These are phyloP conservation scores for Parelbella ahira DNA, from an alignment of 2,888 invertebrate genomes.

Conservation along the genomic window DNA sequence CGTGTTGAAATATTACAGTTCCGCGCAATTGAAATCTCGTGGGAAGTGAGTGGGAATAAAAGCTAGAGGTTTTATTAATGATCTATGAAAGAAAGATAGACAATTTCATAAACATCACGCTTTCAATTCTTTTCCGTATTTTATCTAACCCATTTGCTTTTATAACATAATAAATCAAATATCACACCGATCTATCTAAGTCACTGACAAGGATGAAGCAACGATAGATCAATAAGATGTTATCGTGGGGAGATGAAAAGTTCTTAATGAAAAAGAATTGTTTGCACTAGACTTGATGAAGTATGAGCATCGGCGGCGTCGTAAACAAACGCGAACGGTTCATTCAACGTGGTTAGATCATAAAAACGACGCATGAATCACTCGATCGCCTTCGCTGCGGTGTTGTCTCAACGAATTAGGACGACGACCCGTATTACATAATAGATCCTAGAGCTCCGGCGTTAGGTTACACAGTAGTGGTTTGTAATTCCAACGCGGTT, in stretches of 20 bases:
- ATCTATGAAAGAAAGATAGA: too few species aligned
- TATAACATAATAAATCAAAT: slow-evolving; percentile 15
- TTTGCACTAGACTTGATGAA: background rate
- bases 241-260: slow-evolving; percentile 3
- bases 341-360: slow-evolving; percentile 22
- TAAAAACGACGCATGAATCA: slow-evolving; percentile 24
- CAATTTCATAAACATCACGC: slow-evolving; percentile 1
- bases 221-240: slow-evolving; percentile 5
- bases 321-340: slow-evolving; percentile 14
- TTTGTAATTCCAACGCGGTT: slow-evolving; percentile 21
- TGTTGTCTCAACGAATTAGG: slow-evolving; percentile 52
- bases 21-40: too few species aligned
- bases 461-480: slow-evolving; percentile 23
- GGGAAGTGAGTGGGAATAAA: too few species aligned
- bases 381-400: slow-evolving; percentile 23
- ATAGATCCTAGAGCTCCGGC: slow-evolving; percentile 36
- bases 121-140: background rate
- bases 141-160: slow-evolving; percentile 7
- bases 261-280: slow-evolving; percentile 4
- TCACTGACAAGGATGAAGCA: slow-evolving; percentile 2
- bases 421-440: slow-evolving; percentile 61
- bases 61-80: too few species aligned
- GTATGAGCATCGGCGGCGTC: background rate
- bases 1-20: background rate
- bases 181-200: slow-evolving; percentile 11